Percentiles rank a stretch among this genome's conserved stretches.
Evolutionary conservation across 2,113 vertebrate species (phyloP).

Genomic region (Maccullochella peelii): DNA sequence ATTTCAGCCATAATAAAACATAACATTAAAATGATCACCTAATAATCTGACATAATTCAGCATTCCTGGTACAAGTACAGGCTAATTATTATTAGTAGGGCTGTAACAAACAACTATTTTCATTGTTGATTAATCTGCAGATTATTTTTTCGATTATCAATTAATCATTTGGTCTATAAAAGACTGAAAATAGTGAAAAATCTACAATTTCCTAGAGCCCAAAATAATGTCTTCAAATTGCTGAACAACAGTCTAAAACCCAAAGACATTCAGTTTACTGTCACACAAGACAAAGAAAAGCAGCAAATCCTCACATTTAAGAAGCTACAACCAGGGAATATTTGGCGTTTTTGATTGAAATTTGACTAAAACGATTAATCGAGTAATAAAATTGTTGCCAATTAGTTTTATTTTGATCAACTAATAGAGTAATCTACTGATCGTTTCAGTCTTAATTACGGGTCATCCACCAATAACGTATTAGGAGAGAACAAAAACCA

Average conservation of each 20-base stretch:
- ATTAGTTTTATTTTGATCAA: neutral
- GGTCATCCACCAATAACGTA: neutral
- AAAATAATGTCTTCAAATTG: neutral
- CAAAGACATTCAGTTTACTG: too few species aligned
- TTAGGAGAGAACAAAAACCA: neutral
- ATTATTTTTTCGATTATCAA: neutral
- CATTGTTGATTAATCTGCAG: neutral
- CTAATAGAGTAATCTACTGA: too few species aligned
- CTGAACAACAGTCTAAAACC: too few species aligned
- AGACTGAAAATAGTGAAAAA: neutral
- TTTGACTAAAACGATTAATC: neutral
- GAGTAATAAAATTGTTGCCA: neutral
- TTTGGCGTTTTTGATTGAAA: neutral
- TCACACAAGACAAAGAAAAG: too few species aligned
- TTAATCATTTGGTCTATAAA: neutral
- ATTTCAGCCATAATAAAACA: neutral
- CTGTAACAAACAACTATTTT: neutral
- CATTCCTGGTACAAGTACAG: neutral
- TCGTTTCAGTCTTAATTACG: neutral
- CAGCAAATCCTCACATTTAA: too few species aligned
- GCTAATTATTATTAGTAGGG: neutral
- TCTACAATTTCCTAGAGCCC: neutral
- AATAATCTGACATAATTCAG: constrained; percentile 8
- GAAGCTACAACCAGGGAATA: too few species aligned
- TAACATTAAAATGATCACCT: neutral